Conservation (phyloP, 1,140 invertebrate genomes). For the Lepidurus packardi region DNA sequence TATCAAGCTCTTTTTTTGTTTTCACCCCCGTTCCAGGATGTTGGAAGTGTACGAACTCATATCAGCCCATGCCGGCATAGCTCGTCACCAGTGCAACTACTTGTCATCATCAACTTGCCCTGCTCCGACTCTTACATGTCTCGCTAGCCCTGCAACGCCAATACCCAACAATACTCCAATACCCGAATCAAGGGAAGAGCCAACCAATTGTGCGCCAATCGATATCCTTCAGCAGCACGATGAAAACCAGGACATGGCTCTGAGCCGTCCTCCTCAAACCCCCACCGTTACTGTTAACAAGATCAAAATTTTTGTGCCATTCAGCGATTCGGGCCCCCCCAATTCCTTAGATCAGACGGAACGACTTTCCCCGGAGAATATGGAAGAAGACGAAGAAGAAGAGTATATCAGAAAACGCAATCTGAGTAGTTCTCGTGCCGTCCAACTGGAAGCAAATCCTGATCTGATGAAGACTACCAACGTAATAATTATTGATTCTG, state of each 20-base stretch:
- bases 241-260: background rate
- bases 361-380: background rate
- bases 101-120: background rate
- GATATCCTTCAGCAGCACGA: background rate
- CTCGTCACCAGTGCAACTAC: constrained; percentile 18
- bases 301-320: constrained; percentile 4
- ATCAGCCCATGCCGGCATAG: background rate
- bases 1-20: background rate
- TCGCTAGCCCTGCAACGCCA: background rate
- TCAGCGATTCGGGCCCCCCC: background rate
- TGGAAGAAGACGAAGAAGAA: background rate
- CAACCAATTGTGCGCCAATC: constrained; percentile 2
- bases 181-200: background rate
- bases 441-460: background rate
- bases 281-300: background rate
- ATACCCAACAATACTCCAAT: background rate
- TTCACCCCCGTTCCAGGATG: background rate
- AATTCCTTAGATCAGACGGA: background rate
- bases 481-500: constrained; percentile 4
- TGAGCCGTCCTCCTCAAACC: background rate
- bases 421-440: background rate
- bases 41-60: background rate
- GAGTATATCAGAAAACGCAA: background rate
- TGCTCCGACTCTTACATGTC: background rate
- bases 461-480: constrained; percentile 18